phyloP scores from a whole-genome alignment of 1,140 invertebrate species.

The Globodera rostochiensis region DNA sequence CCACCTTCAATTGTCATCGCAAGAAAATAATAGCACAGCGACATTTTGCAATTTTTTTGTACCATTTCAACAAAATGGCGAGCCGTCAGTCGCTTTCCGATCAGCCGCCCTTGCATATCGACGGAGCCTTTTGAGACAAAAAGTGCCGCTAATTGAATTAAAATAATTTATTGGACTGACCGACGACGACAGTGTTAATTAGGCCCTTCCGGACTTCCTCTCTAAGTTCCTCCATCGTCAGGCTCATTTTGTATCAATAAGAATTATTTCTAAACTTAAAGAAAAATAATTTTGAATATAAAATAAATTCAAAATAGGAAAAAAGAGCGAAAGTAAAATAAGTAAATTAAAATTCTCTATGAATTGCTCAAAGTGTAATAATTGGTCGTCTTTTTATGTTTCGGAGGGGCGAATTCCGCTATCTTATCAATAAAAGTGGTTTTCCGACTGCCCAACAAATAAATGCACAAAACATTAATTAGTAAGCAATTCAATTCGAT shows the following conservation, averaged over 20 bases:
- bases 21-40: neutral
- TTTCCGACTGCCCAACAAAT: too few relatives aligned
- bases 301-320: neutral
- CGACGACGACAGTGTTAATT: slow-evolving; percentile 26
- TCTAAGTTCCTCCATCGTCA: slow-evolving; percentile 11
- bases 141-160: neutral
- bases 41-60: slow-evolving; percentile 17
- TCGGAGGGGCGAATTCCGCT: too few relatives aligned
- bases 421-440: too few relatives aligned
- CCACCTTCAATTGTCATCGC: slow-evolving; percentile 22
- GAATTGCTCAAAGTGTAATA: too few relatives aligned
- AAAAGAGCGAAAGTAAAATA: too few relatives aligned
- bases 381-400: too few relatives aligned
- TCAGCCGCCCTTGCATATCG: slow-evolving; percentile 20
- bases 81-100: slow-evolving; percentile 10
- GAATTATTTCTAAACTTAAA: neutral
- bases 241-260: neutral
- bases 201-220: slow-evolving; percentile 5
- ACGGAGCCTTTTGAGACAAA: neutral
- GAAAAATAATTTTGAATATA: neutral
- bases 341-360: too few relatives aligned
- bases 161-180: slow-evolving; percentile 1
- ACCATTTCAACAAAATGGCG: slow-evolving; percentile 14
- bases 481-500: too few relatives aligned
- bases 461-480: too few relatives aligned